phyloP scores from a whole-genome alignment of 53 echinoderm and acorn worm genomes.

The Stichopus horrens region DNA sequence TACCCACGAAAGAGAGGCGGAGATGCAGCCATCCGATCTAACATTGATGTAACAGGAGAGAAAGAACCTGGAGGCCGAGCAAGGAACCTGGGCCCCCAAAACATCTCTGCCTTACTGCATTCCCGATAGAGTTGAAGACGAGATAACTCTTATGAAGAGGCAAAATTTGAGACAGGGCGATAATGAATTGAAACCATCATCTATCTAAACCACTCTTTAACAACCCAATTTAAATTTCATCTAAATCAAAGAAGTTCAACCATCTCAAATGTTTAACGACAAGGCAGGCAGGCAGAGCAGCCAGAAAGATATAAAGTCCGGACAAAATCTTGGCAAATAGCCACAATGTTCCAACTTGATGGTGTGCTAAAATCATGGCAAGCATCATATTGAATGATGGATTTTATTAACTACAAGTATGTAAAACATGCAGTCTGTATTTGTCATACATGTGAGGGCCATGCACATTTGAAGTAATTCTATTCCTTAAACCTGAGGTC shows the following conservation, averaged over 20 bases:
- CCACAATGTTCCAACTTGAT: too few species aligned
- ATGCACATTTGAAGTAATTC: too few species aligned
- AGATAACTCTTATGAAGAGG: neutral
- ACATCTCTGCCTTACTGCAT: neutral
- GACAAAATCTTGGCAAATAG: too few species aligned
- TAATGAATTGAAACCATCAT: slow-evolving; percentile 3
- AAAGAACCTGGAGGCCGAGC: neutral
- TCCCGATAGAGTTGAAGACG: neutral
- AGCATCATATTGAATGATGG: too few species aligned
- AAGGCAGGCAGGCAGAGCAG: too few species aligned
- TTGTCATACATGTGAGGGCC: too few species aligned
- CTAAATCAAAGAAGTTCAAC: neutral
- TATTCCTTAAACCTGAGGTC: too few species aligned
- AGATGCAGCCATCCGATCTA: slow-evolving; percentile 1
- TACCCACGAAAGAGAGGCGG: neutral
- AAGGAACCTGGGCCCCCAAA: neutral
- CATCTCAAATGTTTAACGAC: neutral
- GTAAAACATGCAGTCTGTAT: too few species aligned
- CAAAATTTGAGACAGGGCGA: neutral
- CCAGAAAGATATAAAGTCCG: too few species aligned
- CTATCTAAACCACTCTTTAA: slow-evolving; percentile 3
- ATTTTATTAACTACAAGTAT: too few species aligned
- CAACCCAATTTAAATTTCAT: neutral
- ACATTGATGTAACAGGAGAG: slow-evolving; percentile 11
- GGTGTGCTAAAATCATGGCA: too few species aligned